Conservation (phyloP, 2,113 vertebrate genomes). For the Panthera tigris region DNA sequence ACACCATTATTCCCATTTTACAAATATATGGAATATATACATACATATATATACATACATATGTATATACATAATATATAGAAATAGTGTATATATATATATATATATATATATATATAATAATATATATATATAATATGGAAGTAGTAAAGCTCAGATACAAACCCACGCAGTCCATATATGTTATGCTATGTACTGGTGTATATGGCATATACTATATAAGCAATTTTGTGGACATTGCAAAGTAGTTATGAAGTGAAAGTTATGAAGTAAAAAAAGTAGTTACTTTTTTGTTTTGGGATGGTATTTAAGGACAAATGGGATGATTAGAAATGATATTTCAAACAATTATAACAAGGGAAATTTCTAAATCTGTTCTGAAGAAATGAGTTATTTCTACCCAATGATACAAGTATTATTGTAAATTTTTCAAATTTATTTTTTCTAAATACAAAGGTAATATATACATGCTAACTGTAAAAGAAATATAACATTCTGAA, state of each 20-base stretch:
- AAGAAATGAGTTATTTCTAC: background rate
- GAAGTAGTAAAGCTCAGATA: background rate
- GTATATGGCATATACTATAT: background rate
- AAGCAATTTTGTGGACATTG: background rate
- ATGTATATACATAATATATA: background rate
- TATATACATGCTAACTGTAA: background rate
- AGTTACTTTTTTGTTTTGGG: background rate
- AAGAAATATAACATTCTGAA: background rate
- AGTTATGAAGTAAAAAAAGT: background rate
- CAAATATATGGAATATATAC: background rate
- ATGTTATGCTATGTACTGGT: background rate
- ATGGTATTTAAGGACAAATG: background rate
- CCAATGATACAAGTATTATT: background rate
- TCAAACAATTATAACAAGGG: background rate
- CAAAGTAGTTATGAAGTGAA: background rate
- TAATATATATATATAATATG: background rate
- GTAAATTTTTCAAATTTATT: background rate
- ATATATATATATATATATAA: too few relatives aligned
- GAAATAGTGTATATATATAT: background rate
- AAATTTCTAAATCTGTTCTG: background rate
- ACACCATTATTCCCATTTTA: background rate
- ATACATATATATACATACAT: too few relatives aligned
- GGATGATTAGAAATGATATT: background rate
- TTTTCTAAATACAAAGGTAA: slow-evolving; percentile 38
- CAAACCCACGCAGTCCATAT: background rate